Base-by-base conservation (phyloP, 1,140 invertebrate species). In the Meloidogyne chitwoodi region DNA sequence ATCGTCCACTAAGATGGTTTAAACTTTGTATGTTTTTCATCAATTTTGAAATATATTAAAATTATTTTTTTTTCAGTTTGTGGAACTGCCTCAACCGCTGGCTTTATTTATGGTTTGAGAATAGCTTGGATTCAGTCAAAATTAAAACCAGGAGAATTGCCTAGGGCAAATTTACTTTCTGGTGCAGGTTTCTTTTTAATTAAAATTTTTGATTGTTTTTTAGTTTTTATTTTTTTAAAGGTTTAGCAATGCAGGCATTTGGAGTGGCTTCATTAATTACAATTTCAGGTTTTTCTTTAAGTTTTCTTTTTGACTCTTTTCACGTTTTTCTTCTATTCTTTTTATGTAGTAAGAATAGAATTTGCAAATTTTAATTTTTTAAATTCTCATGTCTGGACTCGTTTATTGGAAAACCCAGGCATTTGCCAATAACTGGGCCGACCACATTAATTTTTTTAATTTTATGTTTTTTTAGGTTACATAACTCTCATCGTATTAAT, bases 241-340 rank as follows among this genome's bases (percentile, higher is more conserved):
- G 76, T 24, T 80, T 84, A 74, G 80, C 80, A 26, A 44, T 68
- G 27, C 74, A 76, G 22, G 78, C 80, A 24, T 64, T 81, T 22
- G 73, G 71, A 24, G 75, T 81, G 26, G 80, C 80, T 12, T 84
- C 80, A 34, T 29, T 81, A 5, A 24, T 81, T 16, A 79, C 80
- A 14, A 73, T 79, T 27, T 81, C 80, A 12, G 80, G 81, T n/a
- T 2, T 48, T 56, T 16, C 6, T n/a, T n/a, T 56, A 2, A 56
- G n/a, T n/a, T n/a, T n/a, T n/a, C n/a, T n/a, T n/a, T n/a, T n/a
- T n/a, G n/a, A n/a, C n/a, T n/a, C n/a, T n/a, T n/a, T n/a, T n/a
- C n/a, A n/a, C n/a, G n/a, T n/a, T n/a, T n/a, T n/a, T n/a, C n/a
- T n/a, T n/a, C n/a, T n/a, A n/a, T n/a, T n/a, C n/a, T n/a, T n/a